Base-by-base conservation (phyloP, 2,113 vertebrate species). In the Pseudonaja textilis region DNA sequence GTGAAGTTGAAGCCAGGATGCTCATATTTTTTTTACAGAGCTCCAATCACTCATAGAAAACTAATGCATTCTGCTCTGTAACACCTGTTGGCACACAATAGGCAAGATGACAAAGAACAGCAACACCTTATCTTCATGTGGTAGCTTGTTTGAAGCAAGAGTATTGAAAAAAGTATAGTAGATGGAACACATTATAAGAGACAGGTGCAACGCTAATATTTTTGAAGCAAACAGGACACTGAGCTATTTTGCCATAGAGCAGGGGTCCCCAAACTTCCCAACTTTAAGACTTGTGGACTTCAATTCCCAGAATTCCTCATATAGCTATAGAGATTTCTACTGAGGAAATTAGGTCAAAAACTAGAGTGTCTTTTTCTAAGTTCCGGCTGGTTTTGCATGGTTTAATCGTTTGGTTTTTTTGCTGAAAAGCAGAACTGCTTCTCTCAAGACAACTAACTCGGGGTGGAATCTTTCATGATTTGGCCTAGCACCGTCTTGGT, bases 371-470 rank as follows among this genome's bases (percentile, higher is more conserved):
- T 45, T 56, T 56, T 42, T 91, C 4, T 45, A 85, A 34, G 11
- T 54, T 88, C 45, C 39, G 54, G 1, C n/a, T 26, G 57, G 85
- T 59, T 26, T 45, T 50, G 45, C 3, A 1, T 6, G 25, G 8
- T 47, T 11, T 50, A 34, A 47, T 85, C 0, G 92, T 93, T 86
- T 87, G 22, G 2, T 87, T 23, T 5, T 1, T 39, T n/a, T 22
- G 42, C 88, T 90, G 14, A 42, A 18, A 0, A 93, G 87, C n/a
- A 50, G 89, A 89, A 1, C 59, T 42, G 56, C 52, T 59, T 90
- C 93, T 93, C 81, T 25, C n/a, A 74, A 69, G 34, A 50, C n/a
- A 85, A 52, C 5, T 22, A 25, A 85, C 94, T 93, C 56, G 94
- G 5, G 1, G 93, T 93, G 64, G 29, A n/a, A 94, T 10, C 25